These are phyloP conservation scores for Agrenia bidenticulata DNA, from an alignment of 2,888 invertebrate species.

Conservation along the genomic window DNA sequence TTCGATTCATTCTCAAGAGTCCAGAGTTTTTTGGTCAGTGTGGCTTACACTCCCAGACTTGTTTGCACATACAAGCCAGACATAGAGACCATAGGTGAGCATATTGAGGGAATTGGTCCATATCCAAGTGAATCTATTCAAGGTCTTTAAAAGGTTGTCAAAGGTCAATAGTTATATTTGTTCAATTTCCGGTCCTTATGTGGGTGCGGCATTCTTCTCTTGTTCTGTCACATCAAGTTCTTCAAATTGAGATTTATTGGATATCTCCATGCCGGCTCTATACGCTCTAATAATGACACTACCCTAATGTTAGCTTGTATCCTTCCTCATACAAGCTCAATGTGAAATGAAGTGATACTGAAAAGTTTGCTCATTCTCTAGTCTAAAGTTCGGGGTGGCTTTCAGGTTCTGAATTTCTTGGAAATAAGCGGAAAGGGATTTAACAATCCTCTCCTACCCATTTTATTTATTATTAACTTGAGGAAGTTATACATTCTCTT, in stretches of 20 bases:
- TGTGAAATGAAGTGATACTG: neutral
- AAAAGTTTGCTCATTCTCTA: too few relatives aligned
- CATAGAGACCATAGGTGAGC: too few relatives aligned
- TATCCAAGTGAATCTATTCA: neutral
- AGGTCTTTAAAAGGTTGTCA: conserved; percentile 22
- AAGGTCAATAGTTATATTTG: conserved; percentile 43
- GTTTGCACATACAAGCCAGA: too few relatives aligned
- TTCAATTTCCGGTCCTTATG: conserved; percentile 41
- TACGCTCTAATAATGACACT: neutral
- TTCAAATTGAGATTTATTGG: conserved; percentile 4
- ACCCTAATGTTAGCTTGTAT: too few relatives aligned
- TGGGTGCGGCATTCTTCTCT: conserved; percentile 31
- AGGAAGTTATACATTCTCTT: too few relatives aligned
- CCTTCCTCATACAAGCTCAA: neutral
- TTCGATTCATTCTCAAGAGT: too few relatives aligned
- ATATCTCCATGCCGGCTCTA: conserved; percentile 3
- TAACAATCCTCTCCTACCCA: neutral
- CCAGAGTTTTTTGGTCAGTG: too few relatives aligned
- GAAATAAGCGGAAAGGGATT: conserved; percentile 3
- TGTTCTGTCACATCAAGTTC: neutral
- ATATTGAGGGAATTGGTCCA: too few relatives aligned
- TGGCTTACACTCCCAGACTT: too few relatives aligned
- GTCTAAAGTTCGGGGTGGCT: too few relatives aligned
- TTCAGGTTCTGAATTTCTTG: neutral
- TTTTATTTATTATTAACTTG: too few relatives aligned